Percentiles rank a stretch among this genome's conserved stretches.
phyloP scores from a whole-genome alignment of 1,140 invertebrate genomes.

The Paraescarpia echinospica region DNA sequence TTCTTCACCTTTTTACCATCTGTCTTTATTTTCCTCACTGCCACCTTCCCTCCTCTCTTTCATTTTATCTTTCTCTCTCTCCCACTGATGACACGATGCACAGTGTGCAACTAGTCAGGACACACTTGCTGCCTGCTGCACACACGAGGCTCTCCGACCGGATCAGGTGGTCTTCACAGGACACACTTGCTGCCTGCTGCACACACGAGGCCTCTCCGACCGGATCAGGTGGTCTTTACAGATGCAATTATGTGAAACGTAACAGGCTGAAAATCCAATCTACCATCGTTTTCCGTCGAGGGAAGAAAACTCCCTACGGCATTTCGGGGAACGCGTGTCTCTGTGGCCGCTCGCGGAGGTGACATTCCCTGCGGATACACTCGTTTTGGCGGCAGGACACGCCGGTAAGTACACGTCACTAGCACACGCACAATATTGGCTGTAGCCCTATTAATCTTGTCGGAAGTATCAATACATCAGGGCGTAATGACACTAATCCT shows the following conservation, averaged over 20 bases:
- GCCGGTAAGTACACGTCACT: too few relatives aligned
- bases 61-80: neutral
- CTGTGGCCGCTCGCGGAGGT: neutral
- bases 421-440: neutral
- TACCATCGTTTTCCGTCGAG: neutral
- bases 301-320: neutral
- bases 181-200: neutral
- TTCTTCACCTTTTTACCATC: neutral
- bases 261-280: neutral
- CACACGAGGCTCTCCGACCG: neutral
- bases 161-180: neutral
- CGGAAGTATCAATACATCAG: neutral
- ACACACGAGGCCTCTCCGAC: neutral
- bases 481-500: neutral
- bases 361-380: neutral
- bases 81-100: neutral
- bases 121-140: neutral
- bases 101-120: too few relatives aligned
- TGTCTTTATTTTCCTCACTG: neutral
- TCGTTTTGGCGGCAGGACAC: neutral
- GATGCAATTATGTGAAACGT: neutral
- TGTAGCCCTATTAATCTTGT: neutral
- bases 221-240: neutral
- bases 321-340: neutral
- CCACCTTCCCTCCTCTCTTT: neutral